A percentile compares a stretch with the other conserved stretches of the same genome.
Evolutionary conservation across 2,113 vertebrate species (phyloP).

Genomic region (Sphyrna mokarran): DNA sequence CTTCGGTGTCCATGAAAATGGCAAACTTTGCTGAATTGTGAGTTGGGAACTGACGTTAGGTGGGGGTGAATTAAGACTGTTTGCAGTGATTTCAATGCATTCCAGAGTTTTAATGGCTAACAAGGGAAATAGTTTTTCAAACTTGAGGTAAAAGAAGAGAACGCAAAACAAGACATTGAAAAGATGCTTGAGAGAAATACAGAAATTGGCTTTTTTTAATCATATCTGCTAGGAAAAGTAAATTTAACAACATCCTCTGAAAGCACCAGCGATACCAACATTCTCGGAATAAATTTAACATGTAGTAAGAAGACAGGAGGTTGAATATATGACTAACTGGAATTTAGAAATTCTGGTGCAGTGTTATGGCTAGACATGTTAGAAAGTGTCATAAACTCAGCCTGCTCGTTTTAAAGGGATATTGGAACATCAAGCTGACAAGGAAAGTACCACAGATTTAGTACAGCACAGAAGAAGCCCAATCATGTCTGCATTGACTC

Average conservation of each 20-base stretch:
- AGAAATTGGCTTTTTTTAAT: background rate
- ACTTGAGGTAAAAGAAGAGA: background rate
- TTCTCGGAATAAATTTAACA: background rate
- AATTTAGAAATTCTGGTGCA: no score
- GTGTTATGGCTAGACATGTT: no score
- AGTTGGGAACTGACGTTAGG: background rate
- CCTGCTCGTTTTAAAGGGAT: no score
- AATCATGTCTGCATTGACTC: no score
- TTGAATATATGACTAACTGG: background rate
- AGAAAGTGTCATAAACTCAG: no score
- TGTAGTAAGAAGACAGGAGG: background rate
- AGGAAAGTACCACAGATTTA: no score
- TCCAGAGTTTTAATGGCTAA: background rate
- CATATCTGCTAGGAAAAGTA: background rate
- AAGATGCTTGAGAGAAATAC: background rate
- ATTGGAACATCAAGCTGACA: no score
- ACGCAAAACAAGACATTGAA: background rate
- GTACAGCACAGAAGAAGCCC: no score
- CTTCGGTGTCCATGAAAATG: background rate
- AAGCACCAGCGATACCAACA: background rate
- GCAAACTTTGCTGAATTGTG: background rate
- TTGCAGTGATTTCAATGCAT: background rate
- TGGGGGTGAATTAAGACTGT: background rate
- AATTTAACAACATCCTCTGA: background rate
- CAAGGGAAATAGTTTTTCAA: background rate